A percentile compares a stretch with the other conserved stretches of the same genome.
phyloP scores from a whole-genome alignment of 2,797 vertebrate species.

The Myoxocephalus aenaeus region DNA sequence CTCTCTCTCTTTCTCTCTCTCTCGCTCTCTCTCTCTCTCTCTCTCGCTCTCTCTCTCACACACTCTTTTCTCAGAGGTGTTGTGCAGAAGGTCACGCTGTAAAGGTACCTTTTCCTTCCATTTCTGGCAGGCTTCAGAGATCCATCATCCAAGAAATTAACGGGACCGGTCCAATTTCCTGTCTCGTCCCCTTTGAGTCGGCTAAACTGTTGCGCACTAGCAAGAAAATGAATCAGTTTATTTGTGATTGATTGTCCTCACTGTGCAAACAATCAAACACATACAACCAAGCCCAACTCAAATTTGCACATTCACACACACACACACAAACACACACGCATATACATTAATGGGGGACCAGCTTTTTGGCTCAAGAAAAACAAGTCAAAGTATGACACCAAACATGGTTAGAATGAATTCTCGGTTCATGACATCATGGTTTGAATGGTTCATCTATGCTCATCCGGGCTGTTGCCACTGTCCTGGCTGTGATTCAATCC shows the following conservation, averaged over 20 bases:
- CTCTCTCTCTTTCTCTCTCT: conserved; percentile 13
- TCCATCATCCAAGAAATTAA: conserved; percentile 97
- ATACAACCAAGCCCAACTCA: conserved; percentile 53
- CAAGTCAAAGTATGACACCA: conserved; percentile 49
- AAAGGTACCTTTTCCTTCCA: conserved; percentile 97
- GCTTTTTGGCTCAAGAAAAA: conserved; percentile 63
- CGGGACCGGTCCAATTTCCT: conserved; percentile 97
- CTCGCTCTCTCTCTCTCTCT: conserved; percentile 16
- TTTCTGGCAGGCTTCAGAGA: conserved; percentile 94
- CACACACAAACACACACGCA: conserved; percentile 32
- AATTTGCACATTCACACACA: conserved; percentile 38
- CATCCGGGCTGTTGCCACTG: conserved; percentile 38
- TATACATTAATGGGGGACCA: conserved; percentile 42
- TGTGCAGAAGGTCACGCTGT: conserved; percentile 80
- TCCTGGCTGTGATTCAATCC: conserved; percentile 42
- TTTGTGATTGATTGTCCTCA: conserved; percentile 73
- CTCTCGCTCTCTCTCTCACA: conserved; percentile 45
- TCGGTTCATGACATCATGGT: conserved; percentile 38
- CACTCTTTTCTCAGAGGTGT: conserved; percentile 79
- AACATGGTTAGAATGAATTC: conserved; percentile 50
- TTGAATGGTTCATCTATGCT: conserved; percentile 47
- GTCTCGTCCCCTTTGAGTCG: conserved; percentile 98
- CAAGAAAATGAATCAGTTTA: conserved; percentile 97
- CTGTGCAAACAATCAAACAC: conserved; percentile 65
- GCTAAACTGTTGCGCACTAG: conserved; percentile 98